A percentile compares a stretch with the other conserved stretches of the same genome.
phyloP scores from a whole-genome alignment of 1,140 invertebrate species.

The Zaprionus nigranus region DNA sequence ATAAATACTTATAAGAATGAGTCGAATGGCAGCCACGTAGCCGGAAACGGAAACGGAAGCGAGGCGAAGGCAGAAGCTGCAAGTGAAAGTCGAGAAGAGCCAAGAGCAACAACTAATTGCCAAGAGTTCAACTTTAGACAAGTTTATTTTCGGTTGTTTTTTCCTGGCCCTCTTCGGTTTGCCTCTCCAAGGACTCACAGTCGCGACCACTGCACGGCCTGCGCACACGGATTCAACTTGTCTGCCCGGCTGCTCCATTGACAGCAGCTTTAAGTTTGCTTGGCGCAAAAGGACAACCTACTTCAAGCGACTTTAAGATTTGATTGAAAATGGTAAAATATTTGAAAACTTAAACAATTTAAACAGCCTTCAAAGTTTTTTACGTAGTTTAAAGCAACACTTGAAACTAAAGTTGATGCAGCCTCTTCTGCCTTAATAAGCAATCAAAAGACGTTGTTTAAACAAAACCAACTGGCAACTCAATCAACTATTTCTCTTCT shows the following conservation, averaged over 20 bases:
- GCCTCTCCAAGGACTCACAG: background rate
- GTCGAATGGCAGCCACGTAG: slow-evolving; percentile 12
- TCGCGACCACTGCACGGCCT: slow-evolving; percentile 4
- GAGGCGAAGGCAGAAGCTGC: slow-evolving; percentile 10
- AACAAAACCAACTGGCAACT: background rate
- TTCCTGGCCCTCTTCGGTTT: slow-evolving; percentile 11
- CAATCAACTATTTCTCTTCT: background rate
- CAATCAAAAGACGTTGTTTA: background rate
- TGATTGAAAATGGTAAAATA: background rate
- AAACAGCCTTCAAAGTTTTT: background rate
- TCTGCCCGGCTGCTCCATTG: background rate
- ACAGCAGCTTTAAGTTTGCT: background rate
- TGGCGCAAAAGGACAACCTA: background rate
- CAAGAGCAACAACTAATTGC: slow-evolving; percentile 41
- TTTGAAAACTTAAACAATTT: background rate
- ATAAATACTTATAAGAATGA: slow-evolving; percentile 57
- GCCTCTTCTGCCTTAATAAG: background rate
- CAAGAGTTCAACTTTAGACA: slow-evolving; percentile 39
- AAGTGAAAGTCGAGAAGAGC: slow-evolving; percentile 39
- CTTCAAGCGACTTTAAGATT: background rate
- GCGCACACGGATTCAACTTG: slow-evolving; percentile 24
- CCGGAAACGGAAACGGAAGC: slow-evolving; percentile 40
- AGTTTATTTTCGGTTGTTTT: slow-evolving; percentile 39
- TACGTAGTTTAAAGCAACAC: background rate
- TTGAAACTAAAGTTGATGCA: background rate